phyloP scores from a whole-genome alignment of 2,113 vertebrate species.

The Elaphurus davidianus region DNA sequence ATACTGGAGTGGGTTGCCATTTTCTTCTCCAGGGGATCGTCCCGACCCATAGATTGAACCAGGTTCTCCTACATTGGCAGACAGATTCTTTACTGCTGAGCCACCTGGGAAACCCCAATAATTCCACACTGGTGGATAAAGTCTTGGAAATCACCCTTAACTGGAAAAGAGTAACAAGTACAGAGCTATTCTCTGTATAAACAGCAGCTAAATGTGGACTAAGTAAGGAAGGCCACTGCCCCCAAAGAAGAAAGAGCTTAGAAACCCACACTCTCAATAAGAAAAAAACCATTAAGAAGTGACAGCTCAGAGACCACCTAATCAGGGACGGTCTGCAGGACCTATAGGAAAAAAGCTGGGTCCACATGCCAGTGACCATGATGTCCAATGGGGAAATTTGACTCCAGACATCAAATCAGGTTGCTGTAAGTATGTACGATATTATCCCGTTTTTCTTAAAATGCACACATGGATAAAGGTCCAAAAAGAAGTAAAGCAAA shows the following conservation, averaged over 20 bases:
- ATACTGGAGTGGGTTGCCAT: not conserved
- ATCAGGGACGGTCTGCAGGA: not conserved
- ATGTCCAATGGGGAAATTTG: not conserved
- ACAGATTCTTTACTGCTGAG: not conserved
- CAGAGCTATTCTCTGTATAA: not conserved
- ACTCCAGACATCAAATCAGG: not conserved
- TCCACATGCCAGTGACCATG: not conserved
- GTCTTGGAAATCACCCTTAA: not conserved
- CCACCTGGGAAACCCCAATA: not conserved
- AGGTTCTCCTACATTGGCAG: not conserved
- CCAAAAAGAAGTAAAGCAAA: not conserved
- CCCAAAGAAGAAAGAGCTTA: not conserved
- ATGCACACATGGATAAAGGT: not conserved
- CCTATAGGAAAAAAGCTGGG: too few species aligned
- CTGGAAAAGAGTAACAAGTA: rapidly evolving
- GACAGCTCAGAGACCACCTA: not conserved
- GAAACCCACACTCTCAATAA: not conserved
- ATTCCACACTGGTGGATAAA: not conserved
- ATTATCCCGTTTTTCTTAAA: not conserved
- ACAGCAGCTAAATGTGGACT: rapidly evolving
- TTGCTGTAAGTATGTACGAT: rapidly evolving
- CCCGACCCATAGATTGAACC: not conserved
- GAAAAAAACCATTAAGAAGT: not conserved
- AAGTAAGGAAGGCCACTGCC: not conserved
- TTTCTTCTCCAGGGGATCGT: not conserved